Evolutionary conservation across 92 coral and sea anemone genomes (phyloP), one percentile per base, ranked within the genome.

Genomic region (Phymanthus crucifer): DNA sequence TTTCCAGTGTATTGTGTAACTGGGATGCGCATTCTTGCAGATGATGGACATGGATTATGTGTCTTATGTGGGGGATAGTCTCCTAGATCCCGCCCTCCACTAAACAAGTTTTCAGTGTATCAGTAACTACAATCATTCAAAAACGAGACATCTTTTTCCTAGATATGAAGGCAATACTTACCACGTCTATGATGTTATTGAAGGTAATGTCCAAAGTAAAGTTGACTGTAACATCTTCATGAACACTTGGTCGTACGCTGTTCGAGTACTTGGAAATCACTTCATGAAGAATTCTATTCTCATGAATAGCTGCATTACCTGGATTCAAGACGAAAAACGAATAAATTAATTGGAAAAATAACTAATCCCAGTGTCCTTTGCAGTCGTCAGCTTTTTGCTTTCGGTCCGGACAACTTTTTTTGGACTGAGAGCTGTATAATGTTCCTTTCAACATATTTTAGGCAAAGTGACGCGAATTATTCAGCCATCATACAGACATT

Each of bases 161-260:
- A 10, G n/a, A 21, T 54, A 21, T 21, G 21, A 54, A 45, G 50
- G 50, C 64, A 54, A 54, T 1, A 54, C 68, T 83, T 79, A 87
- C 91, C 88, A 87, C 84, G 19, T 83, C 91, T n/a, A 87, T 87
- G 32, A 87, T 85, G 68, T 87, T 85, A 58, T 87, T 84, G 66
- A 87, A 87, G 32, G 91, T 87, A n/a, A 87, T 87, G 27, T 84
- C 88, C 45, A 87, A 27, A 11, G 83, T 72, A 29, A 87, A 87
- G 27, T 77, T 83, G 23, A 87, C 80, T 5, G 91, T 9, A 21
- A 21, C 79, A 14, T 81, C 65, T 26, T 77, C 36, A 79, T 82
- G 37, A n/a, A 73, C 19, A 36, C 79, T 87, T 0, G 91, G 91
- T 21, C 91, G 87, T 35, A 87, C 83, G 36, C 75, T 83, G 17